A percentile compares a stretch with the other conserved stretches of the same genome.
Evolutionary conservation across 1,140 invertebrate species (phyloP).

Genomic region (Nebria ingens): DNA sequence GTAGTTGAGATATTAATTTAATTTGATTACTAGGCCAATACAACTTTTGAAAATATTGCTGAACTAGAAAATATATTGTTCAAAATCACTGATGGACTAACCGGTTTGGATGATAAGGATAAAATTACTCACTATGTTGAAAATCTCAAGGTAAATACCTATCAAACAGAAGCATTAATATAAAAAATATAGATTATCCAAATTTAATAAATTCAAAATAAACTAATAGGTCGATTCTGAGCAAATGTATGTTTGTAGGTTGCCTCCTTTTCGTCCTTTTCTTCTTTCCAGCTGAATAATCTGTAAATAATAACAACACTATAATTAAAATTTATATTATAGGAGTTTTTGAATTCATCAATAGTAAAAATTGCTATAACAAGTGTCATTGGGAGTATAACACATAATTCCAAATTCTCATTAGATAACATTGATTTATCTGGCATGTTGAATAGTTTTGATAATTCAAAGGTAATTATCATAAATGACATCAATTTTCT

Average conservation of each 20-base stretch:
- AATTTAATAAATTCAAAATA: slow-evolving; percentile 2
- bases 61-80: slow-evolving; percentile 37
- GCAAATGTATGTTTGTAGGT: too few species aligned
- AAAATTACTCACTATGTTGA: slow-evolving; percentile 37
- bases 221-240: too few species aligned
- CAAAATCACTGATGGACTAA: slow-evolving; percentile 37
- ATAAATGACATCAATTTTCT: neutral
- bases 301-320: too few species aligned
- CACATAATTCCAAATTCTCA: slow-evolving; percentile 13
- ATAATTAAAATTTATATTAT: too few species aligned
- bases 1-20: neutral
- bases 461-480: slow-evolving; percentile 30
- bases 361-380: slow-evolving; percentile 22
- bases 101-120: slow-evolving; percentile 35
- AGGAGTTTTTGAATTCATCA: neutral
- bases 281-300: too few species aligned
- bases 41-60: slow-evolving; percentile 44
- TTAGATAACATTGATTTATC: slow-evolving; percentile 30
- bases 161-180: slow-evolving; percentile 24
- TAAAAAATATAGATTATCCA: slow-evolving; percentile 17
- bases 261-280: too few species aligned
- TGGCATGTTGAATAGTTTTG: slow-evolving; percentile 31
- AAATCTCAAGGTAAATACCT: slow-evolving; percentile 29
- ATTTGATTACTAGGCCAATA: slow-evolving; percentile 38
- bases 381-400: slow-evolving; percentile 11